A percentile compares a stretch with the other conserved stretches of the same genome.
These are phyloP conservation scores for Petroica traversi DNA, from an alignment of 2,113 vertebrate genomes.

Conservation along the genomic window DNA sequence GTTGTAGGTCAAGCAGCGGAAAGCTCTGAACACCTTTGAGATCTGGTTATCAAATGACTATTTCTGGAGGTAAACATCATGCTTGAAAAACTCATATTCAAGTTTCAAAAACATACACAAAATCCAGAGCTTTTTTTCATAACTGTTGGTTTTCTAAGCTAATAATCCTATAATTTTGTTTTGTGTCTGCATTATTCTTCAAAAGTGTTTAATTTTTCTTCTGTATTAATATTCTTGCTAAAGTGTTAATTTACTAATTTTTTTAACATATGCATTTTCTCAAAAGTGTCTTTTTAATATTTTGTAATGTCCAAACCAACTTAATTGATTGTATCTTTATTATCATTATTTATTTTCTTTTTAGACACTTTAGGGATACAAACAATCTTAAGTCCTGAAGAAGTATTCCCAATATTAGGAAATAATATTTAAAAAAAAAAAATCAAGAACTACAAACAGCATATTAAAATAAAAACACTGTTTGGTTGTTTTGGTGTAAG, in stretches of 20 bases:
- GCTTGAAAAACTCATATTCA: not conserved
- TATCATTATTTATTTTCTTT: not conserved
- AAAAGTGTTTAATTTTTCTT: not conserved
- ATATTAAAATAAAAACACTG: not conserved
- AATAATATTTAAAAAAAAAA: not conserved
- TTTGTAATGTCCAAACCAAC: not conserved
- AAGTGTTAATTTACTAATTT: not conserved
- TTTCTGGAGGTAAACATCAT: slow-evolving; percentile 18
- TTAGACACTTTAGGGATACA: not conserved
- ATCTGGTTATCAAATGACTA: slow-evolving; percentile 37
- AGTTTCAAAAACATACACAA: not conserved
- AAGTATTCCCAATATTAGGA: not conserved
- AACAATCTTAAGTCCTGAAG: not conserved
- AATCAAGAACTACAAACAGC: not conserved
- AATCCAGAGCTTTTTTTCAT: not conserved
- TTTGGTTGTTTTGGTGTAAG: not conserved
- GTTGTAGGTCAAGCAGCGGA: slow-evolving; percentile 58
- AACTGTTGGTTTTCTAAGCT: not conserved
- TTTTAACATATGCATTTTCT: not conserved
- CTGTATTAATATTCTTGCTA: not conserved
- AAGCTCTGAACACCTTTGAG: slow-evolving; percentile 12
- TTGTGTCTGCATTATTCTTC: not conserved
- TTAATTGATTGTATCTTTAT: not conserved
- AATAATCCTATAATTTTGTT: not conserved
- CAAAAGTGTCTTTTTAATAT: not conserved